Evolutionary conservation across 2,797 vertebrate genomes (phyloP).

Genomic region (Pterois miles): DNA sequence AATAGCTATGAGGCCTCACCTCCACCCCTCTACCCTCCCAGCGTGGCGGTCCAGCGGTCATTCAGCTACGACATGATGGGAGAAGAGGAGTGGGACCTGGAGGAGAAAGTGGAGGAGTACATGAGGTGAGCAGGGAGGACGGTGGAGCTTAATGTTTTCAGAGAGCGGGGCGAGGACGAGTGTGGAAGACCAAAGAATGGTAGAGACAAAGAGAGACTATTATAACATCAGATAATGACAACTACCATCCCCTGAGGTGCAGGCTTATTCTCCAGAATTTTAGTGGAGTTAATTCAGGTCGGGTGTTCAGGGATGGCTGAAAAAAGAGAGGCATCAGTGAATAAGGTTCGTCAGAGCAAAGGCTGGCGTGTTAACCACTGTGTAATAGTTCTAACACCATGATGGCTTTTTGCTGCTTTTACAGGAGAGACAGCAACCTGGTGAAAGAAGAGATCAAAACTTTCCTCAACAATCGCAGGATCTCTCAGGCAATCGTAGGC

Average conservation of each 20-base stretch:
- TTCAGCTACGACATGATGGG: slow-evolving; percentile 86
- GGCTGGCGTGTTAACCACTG: slow-evolving; percentile 44
- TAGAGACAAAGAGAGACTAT: slow-evolving; percentile 65
- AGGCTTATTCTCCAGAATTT: slow-evolving; percentile 72
- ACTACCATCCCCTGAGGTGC: slow-evolving; percentile 64
- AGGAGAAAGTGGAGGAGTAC: slow-evolving; percentile 89
- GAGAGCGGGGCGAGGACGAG: slow-evolving; percentile 22
- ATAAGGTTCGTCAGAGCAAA: slow-evolving; percentile 58
- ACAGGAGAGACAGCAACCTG: slow-evolving; percentile 88
- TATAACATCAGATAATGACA: slow-evolving; percentile 77
- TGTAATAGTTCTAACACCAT: slow-evolving; percentile 20
- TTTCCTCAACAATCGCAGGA: slow-evolving; percentile 88
- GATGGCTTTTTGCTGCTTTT: slow-evolving; percentile 25
- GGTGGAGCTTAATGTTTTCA: neutral
- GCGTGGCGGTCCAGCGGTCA: slow-evolving; percentile 80
- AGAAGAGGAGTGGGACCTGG: slow-evolving; percentile 89
- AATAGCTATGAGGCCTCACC: slow-evolving; percentile 88
- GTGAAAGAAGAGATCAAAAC: slow-evolving; percentile 89
- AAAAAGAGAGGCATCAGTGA: slow-evolving; percentile 59
- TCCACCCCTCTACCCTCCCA: slow-evolving; percentile 84
- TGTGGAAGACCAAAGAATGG: slow-evolving; percentile 24
- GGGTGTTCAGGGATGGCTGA: slow-evolving; percentile 69
- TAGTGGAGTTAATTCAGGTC: slow-evolving; percentile 79
- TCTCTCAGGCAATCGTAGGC: slow-evolving; percentile 88
- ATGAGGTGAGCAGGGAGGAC: slow-evolving; percentile 81